Evolutionary conservation across 2,113 vertebrate genomes (phyloP), one percentile per base, ranked within the genome.

Genomic region (Monopterus albus): DNA sequence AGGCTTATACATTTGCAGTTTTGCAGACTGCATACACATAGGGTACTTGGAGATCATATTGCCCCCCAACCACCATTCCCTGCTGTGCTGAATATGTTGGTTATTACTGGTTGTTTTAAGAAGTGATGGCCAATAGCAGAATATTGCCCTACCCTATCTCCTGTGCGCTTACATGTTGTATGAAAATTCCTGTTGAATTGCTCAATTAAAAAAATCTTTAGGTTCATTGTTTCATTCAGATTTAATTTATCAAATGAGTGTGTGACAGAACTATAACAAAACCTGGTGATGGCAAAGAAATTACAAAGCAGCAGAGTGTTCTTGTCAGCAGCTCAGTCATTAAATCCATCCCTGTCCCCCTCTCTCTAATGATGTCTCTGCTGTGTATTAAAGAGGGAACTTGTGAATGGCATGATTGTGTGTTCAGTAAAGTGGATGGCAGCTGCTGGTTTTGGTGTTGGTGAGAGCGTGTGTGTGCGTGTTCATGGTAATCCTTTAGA

Each of bases 391-490:
- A 83, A 80, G 59, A 35, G 57, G 61, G 53, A 79, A 74, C 57
- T 86, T 75, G 60, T 92, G 87, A 92, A 91, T 90, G 72, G 65
- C 35, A 33, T 84, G 84, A 91, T 88, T 91, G 88, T 92, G 81
- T 79, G 35, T 82, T 70, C 66, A 81, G 43, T 55, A 51, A 52
- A 78, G 81, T 86, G 67, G 75, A 39, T 28, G 76, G 85, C 90
- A 91, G 90, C 88, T 92, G 92, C 79, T 72, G 49, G 80, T 81
- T 66, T 65, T 72, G 67, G 85, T 56, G 63, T 57, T 42, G 71
- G 60, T 4, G 11, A 61, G 79, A 60, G 79, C 56, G 73, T 82
- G 67, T 87, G 75, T 75, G 81, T 65, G 40, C 63, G 77, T 78
- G 88, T 79, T 81, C 69, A 79, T 84, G 71, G 47, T 88, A 88